Percentiles rank a stretch among this genome's conserved stretches.
Evolutionary conservation across 2,888 invertebrate genomes (phyloP).

Genomic region (Zaprionus bogoriensis): DNA sequence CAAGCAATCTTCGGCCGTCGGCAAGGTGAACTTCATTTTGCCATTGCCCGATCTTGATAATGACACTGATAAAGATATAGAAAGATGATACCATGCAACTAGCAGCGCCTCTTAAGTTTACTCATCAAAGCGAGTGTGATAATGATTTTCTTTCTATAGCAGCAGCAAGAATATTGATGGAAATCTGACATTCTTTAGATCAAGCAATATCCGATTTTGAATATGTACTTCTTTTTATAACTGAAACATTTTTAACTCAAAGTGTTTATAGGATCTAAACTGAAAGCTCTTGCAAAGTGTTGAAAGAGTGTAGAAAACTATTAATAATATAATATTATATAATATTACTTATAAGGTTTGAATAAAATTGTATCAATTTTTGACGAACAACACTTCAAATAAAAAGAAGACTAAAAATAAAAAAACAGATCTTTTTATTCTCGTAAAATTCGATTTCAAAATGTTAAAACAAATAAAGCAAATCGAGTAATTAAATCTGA

Average conservation of each 20-base stretch:
- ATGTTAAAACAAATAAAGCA: conserved; percentile 7
- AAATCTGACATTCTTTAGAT: conserved; percentile 26
- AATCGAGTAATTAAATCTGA: too few relatives aligned
- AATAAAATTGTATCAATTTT: conserved; percentile 80
- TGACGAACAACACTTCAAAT: conserved; percentile 53
- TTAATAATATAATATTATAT: conserved; percentile 12
- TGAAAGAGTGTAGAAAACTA: conserved; percentile 24
- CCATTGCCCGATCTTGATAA: neutral
- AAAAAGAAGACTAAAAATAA: conserved; percentile 25
- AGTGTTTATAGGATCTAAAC: conserved; percentile 35
- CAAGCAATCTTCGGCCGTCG: conserved; percentile 22
- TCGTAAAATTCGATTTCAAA: too few relatives aligned
- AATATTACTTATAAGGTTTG: conserved; percentile 43
- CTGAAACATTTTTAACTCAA: conserved; percentile 45
- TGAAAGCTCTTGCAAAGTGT: conserved; percentile 27
- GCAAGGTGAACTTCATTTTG: conserved; percentile 5
- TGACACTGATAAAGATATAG: conserved; percentile 15
- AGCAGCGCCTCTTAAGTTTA: conserved; percentile 43
- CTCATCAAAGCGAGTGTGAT: conserved; percentile 82
- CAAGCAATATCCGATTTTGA: conserved; percentile 51
- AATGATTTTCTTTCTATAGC: conserved; percentile 75
- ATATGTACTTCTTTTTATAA: conserved; percentile 19
- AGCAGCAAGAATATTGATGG: conserved; percentile 25
- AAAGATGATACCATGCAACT: conserved; percentile 5
- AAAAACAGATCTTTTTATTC: neutral